A percentile compares a stretch with the other conserved stretches of the same genome.
Evolutionary conservation across 2,888 invertebrate species (phyloP).

Genomic region (Zeuzera pyrina): DNA sequence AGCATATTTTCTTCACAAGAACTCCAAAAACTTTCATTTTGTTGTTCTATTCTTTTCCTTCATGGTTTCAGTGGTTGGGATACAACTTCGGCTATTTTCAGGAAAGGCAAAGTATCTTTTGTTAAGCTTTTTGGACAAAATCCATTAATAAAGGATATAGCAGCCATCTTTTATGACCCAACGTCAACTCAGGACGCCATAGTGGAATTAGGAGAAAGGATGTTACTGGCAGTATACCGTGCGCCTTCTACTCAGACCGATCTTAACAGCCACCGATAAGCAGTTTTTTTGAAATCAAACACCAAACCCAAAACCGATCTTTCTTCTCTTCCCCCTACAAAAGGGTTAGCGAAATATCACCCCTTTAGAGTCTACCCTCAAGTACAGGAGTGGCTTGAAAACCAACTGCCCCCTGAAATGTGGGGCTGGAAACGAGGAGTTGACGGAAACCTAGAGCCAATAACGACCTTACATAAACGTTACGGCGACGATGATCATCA

Average conservation of each 20-base stretch:
- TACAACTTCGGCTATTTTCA: too few species aligned
- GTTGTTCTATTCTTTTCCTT: too few species aligned
- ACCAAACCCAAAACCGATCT: conserved; percentile 8
- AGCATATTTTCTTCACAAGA: conserved; percentile 8
- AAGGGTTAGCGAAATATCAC: conserved; percentile 11
- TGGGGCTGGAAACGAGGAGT: conserved; percentile 9
- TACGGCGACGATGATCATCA: too few species aligned
- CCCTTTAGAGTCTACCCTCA: conserved; percentile 8
- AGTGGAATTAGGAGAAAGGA: conserved; percentile 1
- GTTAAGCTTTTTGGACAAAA: too few species aligned
- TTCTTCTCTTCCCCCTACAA: conserved; percentile 6
- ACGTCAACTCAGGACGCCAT: conserved; percentile 2
- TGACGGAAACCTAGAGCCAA: conserved; percentile 10
- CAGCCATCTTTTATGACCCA: conserved; percentile 3
- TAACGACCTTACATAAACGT: conserved; percentile 9
- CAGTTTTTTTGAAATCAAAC: conserved; percentile 3
- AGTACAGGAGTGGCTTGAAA: conserved; percentile 11
- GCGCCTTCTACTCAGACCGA: conserved; percentile 6
- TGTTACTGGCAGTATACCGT: too few species aligned
- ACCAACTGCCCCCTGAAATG: conserved; percentile 7
- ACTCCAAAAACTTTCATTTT: conserved; percentile 3
- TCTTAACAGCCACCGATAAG: conserved; percentile 6
- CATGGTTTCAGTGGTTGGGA: conserved; percentile 3
- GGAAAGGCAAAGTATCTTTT: conserved; percentile 1
- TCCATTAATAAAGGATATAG: conserved; percentile 1